A percentile compares a stretch with the other conserved stretches of the same genome.
Conservation (phyloP, 1,140 invertebrate species). For the Diachasmimorpha longicaudata region DNA sequence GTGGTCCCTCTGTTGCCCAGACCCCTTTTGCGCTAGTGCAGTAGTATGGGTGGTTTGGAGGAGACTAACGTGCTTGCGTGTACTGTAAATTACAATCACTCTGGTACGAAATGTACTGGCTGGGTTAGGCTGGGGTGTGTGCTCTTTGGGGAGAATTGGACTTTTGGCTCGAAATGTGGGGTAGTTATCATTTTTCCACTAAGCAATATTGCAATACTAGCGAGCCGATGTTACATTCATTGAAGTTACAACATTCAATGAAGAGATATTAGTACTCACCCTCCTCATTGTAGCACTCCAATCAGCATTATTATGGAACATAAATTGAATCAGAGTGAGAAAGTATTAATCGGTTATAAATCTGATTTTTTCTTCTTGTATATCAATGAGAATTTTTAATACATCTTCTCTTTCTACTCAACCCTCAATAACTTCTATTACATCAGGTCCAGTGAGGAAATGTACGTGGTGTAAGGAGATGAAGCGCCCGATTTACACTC, state of each 20-base stretch:
- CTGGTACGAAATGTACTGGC: neutral
- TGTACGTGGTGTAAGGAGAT: neutral
- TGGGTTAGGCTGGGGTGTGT: neutral
- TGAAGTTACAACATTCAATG: no score
- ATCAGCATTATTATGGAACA: no score
- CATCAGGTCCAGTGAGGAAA: neutral
- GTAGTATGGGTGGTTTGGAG: neutral
- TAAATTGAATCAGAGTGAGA: no score
- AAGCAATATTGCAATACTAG: no score
- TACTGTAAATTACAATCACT: slow-evolving; percentile 22
- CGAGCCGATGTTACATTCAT: no score
- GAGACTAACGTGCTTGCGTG: slow-evolving; percentile 27
- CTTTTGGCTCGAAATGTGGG: neutral
- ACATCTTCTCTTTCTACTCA: neutral
- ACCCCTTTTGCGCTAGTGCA: neutral
- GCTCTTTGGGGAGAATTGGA: neutral
- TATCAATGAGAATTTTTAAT: neutral
- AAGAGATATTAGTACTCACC: no score
- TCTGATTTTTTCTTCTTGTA: no score
- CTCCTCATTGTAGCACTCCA: no score
- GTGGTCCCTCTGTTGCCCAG: neutral
- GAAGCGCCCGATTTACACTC: neutral
- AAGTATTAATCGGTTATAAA: no score
- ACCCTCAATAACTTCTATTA: neutral
- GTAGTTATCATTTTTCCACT: no score